Conservation (phyloP, 2,797 vertebrate genomes). For the Nasua narica region DNA sequence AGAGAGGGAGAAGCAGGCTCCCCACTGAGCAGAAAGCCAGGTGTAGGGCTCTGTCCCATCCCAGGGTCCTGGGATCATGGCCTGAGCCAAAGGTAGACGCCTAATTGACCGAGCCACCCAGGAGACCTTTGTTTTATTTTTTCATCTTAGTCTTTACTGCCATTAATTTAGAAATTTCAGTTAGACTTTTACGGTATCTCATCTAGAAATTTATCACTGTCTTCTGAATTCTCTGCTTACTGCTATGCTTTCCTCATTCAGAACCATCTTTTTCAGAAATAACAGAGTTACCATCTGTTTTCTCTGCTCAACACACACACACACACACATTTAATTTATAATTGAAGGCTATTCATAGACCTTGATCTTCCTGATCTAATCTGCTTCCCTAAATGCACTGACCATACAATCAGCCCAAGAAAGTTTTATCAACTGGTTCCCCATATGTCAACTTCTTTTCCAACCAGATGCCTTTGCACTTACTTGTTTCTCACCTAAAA, state of each 20-base stretch:
- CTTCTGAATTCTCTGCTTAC: not conserved
- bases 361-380: not conserved
- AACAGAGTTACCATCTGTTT: not conserved
- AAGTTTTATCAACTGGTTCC: not conserved
- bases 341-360: not conserved
- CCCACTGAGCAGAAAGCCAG: no score
- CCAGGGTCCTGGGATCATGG: no score
- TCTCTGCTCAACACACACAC: not conserved
- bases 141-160: not conserved
- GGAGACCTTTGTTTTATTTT: not conserved
- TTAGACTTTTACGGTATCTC: not conserved
- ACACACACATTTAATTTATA: not conserved
- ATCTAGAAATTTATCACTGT: not conserved
- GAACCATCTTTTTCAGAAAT: not conserved
- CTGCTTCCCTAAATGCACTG: not conserved
- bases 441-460: not conserved
- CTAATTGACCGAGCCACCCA: no score
- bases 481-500: not conserved
- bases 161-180: not conserved
- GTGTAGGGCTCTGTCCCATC: not conserved
- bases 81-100: no score
- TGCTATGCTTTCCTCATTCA: not conserved
- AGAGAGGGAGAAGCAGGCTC: not conserved
- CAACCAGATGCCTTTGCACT: not conserved
- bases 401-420: not conserved